A percentile compares a stretch with the other conserved stretches of the same genome.
phyloP scores from a whole-genome alignment of 2,888 invertebrate species.

The Escarpia spicata region DNA sequence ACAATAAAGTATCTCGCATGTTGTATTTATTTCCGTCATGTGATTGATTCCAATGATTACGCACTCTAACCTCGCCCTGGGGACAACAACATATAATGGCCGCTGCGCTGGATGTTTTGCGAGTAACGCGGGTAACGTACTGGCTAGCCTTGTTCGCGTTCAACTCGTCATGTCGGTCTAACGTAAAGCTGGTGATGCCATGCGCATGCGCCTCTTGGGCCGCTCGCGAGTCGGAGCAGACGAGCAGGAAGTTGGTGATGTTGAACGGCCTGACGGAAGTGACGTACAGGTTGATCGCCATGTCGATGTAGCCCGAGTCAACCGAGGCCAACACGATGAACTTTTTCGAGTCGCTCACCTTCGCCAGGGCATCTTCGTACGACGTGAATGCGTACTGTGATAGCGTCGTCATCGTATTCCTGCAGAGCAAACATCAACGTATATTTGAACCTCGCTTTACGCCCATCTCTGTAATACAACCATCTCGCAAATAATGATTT shows the following conservation, averaged over 20 bases:
- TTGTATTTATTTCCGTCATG: no score
- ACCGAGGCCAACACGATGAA: conserved; percentile 28
- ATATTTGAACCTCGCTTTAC: background rate
- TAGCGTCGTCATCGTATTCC: background rate
- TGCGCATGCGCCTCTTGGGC: background rate
- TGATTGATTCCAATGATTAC: no score
- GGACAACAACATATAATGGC: no score
- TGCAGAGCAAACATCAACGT: background rate
- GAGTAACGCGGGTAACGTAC: background rate
- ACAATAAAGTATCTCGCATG: no score
- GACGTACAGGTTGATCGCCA: conserved; percentile 35
- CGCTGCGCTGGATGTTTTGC: no score
- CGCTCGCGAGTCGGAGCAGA: conserved; percentile 28
- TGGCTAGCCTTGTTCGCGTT: conserved; percentile 21
- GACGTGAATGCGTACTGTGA: background rate
- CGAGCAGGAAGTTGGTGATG: conserved; percentile 37
- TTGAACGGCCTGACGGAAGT: conserved; percentile 31
- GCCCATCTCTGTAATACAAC: background rate
- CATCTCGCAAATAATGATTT: no score
- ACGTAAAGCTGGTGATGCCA: conserved; percentile 17
- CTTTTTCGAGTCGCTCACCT: background rate
- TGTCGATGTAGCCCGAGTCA: conserved; percentile 31
- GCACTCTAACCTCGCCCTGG: no score
- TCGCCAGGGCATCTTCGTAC: background rate
- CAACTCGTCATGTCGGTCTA: conserved; percentile 20